Percentiles rank a stretch among this genome's conserved stretches.
Evolutionary conservation across 1,140 invertebrate genomes (phyloP).

Genomic region (Drosophila biarmipes): DNA sequence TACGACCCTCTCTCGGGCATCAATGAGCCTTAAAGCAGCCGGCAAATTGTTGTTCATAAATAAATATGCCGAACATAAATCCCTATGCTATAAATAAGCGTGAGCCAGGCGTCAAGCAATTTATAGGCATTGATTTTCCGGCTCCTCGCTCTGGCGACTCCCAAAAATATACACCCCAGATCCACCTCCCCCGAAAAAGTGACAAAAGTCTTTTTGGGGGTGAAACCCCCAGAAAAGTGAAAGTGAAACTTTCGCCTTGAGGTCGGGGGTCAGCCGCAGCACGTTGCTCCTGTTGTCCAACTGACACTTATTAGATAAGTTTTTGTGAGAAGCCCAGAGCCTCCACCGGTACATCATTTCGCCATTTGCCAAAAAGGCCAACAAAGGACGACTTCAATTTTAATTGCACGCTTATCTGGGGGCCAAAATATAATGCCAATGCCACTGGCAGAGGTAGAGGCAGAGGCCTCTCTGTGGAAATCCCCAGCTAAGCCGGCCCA

Average conservation of each 20-base stretch:
- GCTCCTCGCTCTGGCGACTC: conserved; percentile 1
- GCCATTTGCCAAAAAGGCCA: conserved; percentile 37
- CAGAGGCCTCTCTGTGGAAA: conserved; percentile 29
- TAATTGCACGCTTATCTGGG: conserved; percentile 70
- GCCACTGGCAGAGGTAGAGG: too few relatives aligned
- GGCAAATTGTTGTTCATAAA: conserved; percentile 80
- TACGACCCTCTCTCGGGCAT: conserved; percentile 58
- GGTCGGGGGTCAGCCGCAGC: conserved; percentile 52
- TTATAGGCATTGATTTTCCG: conserved; percentile 74
- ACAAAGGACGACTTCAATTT: conserved; percentile 44
- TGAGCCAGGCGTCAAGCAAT: conserved; percentile 53
- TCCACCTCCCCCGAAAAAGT: conserved; percentile 29
- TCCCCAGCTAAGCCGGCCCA: conserved; percentile 60
- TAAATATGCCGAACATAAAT: conserved; percentile 78
- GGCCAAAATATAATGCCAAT: conserved; percentile 47
- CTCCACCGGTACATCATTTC: conserved; percentile 61
- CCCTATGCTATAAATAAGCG: conserved; percentile 67
- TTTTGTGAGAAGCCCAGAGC: conserved; percentile 25
- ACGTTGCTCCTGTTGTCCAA: conserved; percentile 52
- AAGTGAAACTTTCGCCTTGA: conserved; percentile 61
- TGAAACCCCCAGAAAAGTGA: conserved; percentile 33
- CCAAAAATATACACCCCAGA: not conserved
- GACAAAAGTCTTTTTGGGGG: conserved; percentile 44
- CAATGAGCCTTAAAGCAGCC: conserved; percentile 69
- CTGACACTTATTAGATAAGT: conserved; percentile 81